Evolutionary conservation across 2,797 vertebrate species (phyloP).

Genomic region (Sternarchorhynchus goeldii): DNA sequence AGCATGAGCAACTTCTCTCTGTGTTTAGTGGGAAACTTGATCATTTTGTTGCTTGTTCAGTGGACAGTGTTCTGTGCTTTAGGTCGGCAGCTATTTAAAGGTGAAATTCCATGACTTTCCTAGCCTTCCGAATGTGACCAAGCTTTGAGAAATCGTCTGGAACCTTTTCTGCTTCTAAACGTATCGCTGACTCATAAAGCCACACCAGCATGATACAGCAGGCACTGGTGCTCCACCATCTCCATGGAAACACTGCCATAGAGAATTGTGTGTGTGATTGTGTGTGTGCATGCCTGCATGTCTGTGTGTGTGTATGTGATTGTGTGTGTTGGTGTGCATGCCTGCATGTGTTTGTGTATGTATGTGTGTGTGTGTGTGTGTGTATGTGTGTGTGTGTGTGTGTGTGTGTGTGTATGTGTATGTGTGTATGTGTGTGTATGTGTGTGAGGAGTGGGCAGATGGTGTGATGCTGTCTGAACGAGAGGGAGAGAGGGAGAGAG

Average conservation of each 20-base stretch:
- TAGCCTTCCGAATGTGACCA: constrained; percentile 2
- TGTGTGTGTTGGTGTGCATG: constrained; percentile 30
- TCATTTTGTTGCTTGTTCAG: not conserved
- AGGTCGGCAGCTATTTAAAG: not conserved
- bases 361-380: constrained; percentile 32
- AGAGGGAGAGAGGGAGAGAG: constrained; percentile 7
- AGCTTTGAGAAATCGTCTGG: constrained; percentile 36
- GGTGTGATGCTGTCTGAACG: constrained; percentile 27
- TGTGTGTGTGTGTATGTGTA: too few relatives aligned
- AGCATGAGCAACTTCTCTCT: not conserved
- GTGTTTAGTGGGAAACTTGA: not conserved
- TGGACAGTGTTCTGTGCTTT: not conserved
- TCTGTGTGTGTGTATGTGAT: constrained; percentile 26
- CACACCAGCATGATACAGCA: constrained; percentile 40
- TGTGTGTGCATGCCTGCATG: constrained; percentile 28
- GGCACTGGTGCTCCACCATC: constrained; percentile 39
- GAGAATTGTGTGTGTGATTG: constrained; percentile 24
- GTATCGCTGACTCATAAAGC: constrained; percentile 52
- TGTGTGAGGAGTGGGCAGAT: constrained; percentile 43
- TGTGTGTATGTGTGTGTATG: constrained; percentile 5
- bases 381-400: not conserved
- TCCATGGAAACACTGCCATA: constrained; percentile 48
- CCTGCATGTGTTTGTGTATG: not conserved
- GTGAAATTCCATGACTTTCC: not conserved
- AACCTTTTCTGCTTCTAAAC: constrained; percentile 30